phyloP scores from a whole-genome alignment of 2,888 invertebrate species.

The Calameuta pallipes region DNA sequence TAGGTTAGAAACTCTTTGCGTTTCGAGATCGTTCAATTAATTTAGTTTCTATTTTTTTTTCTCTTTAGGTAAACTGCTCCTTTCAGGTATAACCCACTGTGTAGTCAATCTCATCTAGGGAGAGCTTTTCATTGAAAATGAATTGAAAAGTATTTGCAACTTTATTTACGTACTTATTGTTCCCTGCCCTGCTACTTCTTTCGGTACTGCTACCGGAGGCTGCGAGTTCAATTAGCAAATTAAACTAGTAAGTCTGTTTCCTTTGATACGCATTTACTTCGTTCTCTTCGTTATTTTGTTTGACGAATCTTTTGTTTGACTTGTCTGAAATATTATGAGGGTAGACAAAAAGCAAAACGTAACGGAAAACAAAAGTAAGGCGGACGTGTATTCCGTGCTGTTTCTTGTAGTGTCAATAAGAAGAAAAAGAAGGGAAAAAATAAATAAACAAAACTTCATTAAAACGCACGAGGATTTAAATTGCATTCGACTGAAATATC shows the following conservation, averaged over 20 bases:
- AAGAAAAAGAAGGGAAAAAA: background rate
- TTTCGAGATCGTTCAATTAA: background rate
- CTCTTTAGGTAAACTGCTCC: background rate
- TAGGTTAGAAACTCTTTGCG: background rate
- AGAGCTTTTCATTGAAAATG: slow-evolving; percentile 28
- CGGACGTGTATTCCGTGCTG: background rate
- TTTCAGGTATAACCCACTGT: background rate
- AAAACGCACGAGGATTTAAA: background rate
- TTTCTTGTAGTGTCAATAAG: background rate
- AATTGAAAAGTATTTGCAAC: slow-evolving; percentile 37
- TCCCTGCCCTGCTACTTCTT: background rate
- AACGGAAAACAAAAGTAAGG: background rate
- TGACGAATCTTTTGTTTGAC: slow-evolving; percentile 37
- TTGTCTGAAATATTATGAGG: slow-evolving; percentile 35
- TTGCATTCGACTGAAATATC: background rate
- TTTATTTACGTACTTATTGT: slow-evolving; percentile 39
- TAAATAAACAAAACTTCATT: background rate
- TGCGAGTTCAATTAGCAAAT: slow-evolving; percentile 46
- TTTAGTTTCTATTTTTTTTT: slow-evolving; percentile 4
- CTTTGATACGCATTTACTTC: slow-evolving; percentile 33
- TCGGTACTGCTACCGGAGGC: slow-evolving; percentile 19
- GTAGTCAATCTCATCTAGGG: background rate
- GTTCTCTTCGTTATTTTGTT: background rate
- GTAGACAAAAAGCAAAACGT: slow-evolving; percentile 9
- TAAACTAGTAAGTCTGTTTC: slow-evolving; percentile 37